These are phyloP conservation scores for Pollenia amentaria DNA, from an alignment of 2,888 invertebrate species.

Conservation along the genomic window DNA sequence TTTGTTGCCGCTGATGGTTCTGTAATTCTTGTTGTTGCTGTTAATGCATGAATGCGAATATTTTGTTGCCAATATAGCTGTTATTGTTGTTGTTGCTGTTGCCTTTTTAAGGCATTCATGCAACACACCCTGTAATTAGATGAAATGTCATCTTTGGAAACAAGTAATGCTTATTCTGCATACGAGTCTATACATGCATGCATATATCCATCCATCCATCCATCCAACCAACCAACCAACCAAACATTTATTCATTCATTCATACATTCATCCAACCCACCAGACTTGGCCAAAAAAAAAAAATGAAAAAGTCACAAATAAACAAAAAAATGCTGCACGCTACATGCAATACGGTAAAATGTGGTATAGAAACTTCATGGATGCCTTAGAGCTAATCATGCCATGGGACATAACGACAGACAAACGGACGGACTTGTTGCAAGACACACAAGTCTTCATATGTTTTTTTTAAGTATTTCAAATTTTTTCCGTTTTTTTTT, in stretches of 20 bases:
- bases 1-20: slow-evolving; percentile 38
- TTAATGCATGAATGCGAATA: slow-evolving; percentile 67
- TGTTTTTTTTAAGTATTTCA: slow-evolving; percentile 13
- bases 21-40: slow-evolving; percentile 32
- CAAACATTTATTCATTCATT: slow-evolving; percentile 24
- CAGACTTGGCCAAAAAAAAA: slow-evolving; percentile 45
- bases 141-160: slow-evolving; percentile 76
- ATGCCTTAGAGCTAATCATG: slow-evolving; percentile 74
- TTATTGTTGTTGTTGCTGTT: slow-evolving; percentile 37
- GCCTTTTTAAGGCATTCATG: slow-evolving; percentile 75
- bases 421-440: background rate
- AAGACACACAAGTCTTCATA: slow-evolving; percentile 56
- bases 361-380: slow-evolving; percentile 69
- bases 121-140: slow-evolving; percentile 78
- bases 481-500: slow-evolving; percentile 15
- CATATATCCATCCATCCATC: slow-evolving; percentile 32
- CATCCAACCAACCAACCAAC: slow-evolving; percentile 52
- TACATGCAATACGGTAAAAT: slow-evolving; percentile 56
- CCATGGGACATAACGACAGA: slow-evolving; percentile 67
- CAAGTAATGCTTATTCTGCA: slow-evolving; percentile 71
- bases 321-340: slow-evolving; percentile 51
- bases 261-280: slow-evolving; percentile 49
- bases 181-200: slow-evolving; percentile 50
- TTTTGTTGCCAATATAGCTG: slow-evolving; percentile 54
- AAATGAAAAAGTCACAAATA: slow-evolving; percentile 1